These are phyloP conservation scores for Metellina segmentata DNA, from an alignment of 2,888 invertebrate genomes.

Conservation along the genomic window DNA sequence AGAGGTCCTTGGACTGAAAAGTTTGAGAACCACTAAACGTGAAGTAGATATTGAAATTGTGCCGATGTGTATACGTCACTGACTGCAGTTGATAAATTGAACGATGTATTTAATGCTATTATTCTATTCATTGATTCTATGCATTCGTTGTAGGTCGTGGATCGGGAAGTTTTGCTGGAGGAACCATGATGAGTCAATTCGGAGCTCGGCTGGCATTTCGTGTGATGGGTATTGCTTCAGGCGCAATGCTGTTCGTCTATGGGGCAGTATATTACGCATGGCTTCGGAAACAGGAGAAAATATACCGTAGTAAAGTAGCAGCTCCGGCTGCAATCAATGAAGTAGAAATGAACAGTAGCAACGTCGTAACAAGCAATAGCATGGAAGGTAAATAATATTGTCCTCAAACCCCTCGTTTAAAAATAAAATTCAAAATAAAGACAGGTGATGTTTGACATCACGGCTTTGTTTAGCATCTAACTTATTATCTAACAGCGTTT, in stretches of 20 bases:
- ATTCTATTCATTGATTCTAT: not conserved
- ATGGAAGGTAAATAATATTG: conserved; percentile 13
- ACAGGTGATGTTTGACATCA: too few relatives aligned
- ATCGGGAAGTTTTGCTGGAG: conserved; percentile 90
- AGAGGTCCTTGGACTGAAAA: too few relatives aligned
- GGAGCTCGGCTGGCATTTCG: conserved; percentile 90
- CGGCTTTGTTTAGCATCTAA: too few relatives aligned
- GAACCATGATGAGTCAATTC: conserved; percentile 87
- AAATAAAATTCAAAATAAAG: too few relatives aligned
- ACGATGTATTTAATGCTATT: not conserved
- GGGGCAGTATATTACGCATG: conserved; percentile 87
- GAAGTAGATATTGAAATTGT: too few relatives aligned
- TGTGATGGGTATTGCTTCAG: conserved; percentile 88
- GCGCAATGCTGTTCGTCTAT: conserved; percentile 87
- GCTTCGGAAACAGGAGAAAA: conserved; percentile 83
- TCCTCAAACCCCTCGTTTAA: too few relatives aligned
- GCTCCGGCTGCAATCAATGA: conserved; percentile 35
- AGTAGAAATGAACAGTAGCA: conserved; percentile 50
- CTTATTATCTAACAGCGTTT: too few relatives aligned
- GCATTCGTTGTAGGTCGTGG: conserved; percentile 85
- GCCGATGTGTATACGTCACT: not conserved
- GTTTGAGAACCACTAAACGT: too few relatives aligned
- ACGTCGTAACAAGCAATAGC: conserved; percentile 40
- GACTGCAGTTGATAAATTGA: not conserved
- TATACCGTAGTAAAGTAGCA: conserved; percentile 38